A percentile compares a stretch with the other conserved stretches of the same genome.
These are phyloP conservation scores for Clarias platycephalus DNA, from an alignment of 2,797 vertebrate genomes.

Conservation along the genomic window DNA sequence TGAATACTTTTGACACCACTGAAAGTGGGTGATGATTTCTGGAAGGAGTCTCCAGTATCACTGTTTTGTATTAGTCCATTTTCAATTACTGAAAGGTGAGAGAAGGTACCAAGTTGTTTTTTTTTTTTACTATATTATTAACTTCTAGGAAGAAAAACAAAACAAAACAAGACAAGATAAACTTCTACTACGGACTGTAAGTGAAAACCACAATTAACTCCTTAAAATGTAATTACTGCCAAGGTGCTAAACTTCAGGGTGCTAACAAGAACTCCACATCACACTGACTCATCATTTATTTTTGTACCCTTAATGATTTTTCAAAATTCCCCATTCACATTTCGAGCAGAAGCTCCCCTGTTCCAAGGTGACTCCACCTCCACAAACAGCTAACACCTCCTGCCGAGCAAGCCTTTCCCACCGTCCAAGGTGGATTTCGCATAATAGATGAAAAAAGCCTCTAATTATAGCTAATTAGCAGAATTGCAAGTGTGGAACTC, in stretches of 20 bases:
- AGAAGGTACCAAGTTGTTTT: neutral
- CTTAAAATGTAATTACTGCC: neutral
- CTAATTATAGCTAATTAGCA: slow-evolving; percentile 55
- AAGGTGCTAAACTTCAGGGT: neutral
- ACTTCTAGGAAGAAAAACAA: neutral
- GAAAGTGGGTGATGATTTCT: neutral
- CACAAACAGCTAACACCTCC: slow-evolving; percentile 47
- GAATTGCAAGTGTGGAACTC: slow-evolving; percentile 47
- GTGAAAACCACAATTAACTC: neutral
- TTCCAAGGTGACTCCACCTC: slow-evolving; percentile 58
- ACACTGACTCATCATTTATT: neutral
- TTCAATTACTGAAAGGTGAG: neutral
- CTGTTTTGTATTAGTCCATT: neutral
- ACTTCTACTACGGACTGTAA: no score
- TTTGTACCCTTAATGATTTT: slow-evolving; percentile 11
- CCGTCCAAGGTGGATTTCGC: slow-evolving; percentile 42
- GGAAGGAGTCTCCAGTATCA: neutral
- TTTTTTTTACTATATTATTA: no score
- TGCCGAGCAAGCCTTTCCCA: slow-evolving; percentile 41
- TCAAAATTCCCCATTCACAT: slow-evolving; percentile 25
- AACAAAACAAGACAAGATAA: neutral
- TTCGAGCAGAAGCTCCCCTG: slow-evolving; percentile 40
- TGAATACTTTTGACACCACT: no score
- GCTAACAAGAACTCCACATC: neutral
- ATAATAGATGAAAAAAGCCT: slow-evolving; percentile 48